A percentile compares a stretch with the other conserved stretches of the same genome.
phyloP scores from a whole-genome alignment of 2,888 invertebrate species.

The Axea sp. region DNA sequence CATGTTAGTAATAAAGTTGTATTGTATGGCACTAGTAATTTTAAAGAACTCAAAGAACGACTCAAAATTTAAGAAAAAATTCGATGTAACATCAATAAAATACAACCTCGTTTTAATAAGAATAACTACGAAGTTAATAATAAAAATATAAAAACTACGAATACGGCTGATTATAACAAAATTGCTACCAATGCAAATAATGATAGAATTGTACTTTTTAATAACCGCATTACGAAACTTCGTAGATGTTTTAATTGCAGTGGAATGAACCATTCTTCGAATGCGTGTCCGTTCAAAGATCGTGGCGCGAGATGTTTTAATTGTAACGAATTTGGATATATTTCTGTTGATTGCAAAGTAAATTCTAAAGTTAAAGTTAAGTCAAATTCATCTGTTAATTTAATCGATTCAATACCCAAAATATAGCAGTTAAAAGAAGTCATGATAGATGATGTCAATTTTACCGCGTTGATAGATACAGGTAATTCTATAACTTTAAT shows the following conservation, averaged over 20 bases:
- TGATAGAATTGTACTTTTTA: background rate
- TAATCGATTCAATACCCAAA: background rate
- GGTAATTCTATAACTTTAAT: constrained; percentile 24
- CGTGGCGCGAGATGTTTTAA: constrained; percentile 8
- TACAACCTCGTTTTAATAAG: background rate
- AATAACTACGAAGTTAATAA: background rate
- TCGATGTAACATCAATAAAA: background rate
- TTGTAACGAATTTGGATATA: too few species aligned
- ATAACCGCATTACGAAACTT: background rate
- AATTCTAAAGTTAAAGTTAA: background rate
- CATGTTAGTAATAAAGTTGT: constrained; percentile 1
- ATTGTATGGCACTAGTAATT: constrained; percentile 2
- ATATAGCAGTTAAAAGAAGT: background rate
- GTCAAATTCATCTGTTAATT: background rate
- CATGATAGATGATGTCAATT: constrained; percentile 1
- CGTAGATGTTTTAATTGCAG: constrained; percentile 29
- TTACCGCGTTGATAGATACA: constrained; percentile 7
- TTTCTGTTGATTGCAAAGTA: background rate
- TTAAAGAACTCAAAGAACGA: constrained; percentile 13
- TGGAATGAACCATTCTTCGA: background rate
- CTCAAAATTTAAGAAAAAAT: constrained; percentile 18
- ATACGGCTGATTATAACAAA: too few species aligned
- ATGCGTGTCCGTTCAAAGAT: background rate
- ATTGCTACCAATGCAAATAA: background rate
- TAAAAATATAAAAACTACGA: background rate